Percentiles rank a stretch among this genome's conserved stretches.
Evolutionary conservation across 2,113 vertebrate genomes (phyloP).

Genomic region (Miniopterus natalensis): DNA sequence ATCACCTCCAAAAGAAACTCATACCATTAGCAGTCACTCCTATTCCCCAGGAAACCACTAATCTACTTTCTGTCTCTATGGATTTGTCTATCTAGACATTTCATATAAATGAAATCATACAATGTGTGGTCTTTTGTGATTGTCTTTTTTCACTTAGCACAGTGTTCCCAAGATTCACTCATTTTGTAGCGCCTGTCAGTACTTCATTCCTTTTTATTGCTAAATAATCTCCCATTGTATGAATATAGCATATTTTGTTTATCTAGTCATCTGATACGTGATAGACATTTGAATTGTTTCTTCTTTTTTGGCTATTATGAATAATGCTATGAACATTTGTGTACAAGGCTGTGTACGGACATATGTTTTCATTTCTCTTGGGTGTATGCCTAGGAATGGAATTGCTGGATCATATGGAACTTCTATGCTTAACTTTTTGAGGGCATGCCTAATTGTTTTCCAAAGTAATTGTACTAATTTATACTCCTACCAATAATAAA

Average conservation of each 20-base stretch:
- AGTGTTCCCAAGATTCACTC: not conserved
- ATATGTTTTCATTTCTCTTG: slow-evolving; percentile 28
- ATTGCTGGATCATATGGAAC: not conserved
- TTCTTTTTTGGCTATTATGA: not conserved
- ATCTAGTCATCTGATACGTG: not conserved
- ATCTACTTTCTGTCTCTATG: not conserved
- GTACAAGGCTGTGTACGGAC: not conserved
- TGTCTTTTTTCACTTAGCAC: not conserved
- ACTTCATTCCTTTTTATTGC: slow-evolving; percentile 28
- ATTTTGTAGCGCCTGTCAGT: not conserved
- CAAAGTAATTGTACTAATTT: slow-evolving; percentile 31
- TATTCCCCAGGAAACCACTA: not conserved
- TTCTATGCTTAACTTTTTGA: slow-evolving; percentile 15
- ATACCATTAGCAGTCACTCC: not conserved
- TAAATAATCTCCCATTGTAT: slow-evolving; percentile 14
- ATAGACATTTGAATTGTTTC: not conserved
- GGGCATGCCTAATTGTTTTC: slow-evolving; percentile 10
- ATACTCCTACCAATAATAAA: not conserved
- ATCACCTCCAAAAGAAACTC: not conserved
- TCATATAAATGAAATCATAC: slow-evolving; percentile 14
- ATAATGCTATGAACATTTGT: not conserved
- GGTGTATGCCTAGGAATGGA: not conserved
- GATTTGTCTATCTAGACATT: slow-evolving; percentile 53
- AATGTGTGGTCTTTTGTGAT: not conserved
- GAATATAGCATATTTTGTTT: not conserved